Percentiles rank a stretch among this genome's conserved stretches.
Conservation (phyloP, 53 echinoderm and acorn worm species). For the Paracentrotus lividus region DNA sequence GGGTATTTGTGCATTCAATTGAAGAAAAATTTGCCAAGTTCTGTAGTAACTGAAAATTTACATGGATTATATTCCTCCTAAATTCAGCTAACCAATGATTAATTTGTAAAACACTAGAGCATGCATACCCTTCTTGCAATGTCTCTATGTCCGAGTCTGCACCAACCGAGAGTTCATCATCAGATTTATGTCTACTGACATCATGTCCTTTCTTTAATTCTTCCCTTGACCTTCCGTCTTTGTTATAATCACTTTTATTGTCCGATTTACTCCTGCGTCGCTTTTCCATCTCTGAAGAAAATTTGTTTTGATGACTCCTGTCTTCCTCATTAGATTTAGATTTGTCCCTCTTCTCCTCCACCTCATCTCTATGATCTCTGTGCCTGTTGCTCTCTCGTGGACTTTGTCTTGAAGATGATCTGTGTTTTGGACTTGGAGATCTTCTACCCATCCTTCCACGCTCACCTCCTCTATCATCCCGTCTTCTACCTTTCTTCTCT, state of each 20-base stretch:
- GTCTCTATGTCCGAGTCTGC: conserved; percentile 80
- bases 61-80: neutral
- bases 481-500: neutral
- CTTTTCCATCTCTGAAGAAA: conserved; percentile 11
- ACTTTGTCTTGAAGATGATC: neutral
- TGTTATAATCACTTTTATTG: neutral
- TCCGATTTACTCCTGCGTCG: neutral
- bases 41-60: neutral
- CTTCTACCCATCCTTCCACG: neutral
- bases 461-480: neutral
- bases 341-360: neutral
- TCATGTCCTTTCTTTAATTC: neutral
- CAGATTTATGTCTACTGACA: conserved; percentile 68
- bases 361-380: conserved; percentile 4
- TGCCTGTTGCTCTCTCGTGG: neutral
- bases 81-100: neutral
- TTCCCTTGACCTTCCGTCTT: neutral
- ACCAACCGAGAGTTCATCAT: conserved; percentile 92
- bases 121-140: conserved; percentile 48
- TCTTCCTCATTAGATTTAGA: conserved; percentile 1
- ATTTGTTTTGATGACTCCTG: neutral
- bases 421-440: neutral
- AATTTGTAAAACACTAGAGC: neutral
- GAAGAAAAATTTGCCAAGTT: neutral
- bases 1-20: too few species aligned